Percentiles rank a stretch among this genome's conserved stretches.
phyloP scores from a whole-genome alignment of 2,113 vertebrate species.

The Burhinus bistriatus region DNA sequence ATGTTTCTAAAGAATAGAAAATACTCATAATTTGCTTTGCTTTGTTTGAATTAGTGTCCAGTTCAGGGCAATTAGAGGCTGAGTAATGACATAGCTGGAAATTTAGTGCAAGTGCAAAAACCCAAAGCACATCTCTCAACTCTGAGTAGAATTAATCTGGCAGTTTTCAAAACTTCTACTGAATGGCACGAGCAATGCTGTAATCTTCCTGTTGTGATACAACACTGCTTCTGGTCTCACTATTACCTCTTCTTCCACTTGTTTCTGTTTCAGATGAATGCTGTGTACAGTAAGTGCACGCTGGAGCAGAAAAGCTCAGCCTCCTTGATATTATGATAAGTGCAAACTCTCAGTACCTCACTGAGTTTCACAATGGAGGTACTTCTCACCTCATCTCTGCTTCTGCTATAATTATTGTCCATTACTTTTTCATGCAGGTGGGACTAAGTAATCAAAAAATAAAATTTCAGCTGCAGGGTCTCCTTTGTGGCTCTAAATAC shows the following conservation, averaged over 20 bases:
- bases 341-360: not conserved
- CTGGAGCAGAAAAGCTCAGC: not conserved
- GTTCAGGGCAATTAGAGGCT: not conserved
- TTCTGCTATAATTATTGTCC: not conserved
- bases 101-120: not conserved
- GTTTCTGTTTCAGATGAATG: not conserved
- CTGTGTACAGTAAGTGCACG: not conserved
- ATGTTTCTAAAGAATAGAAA: not conserved
- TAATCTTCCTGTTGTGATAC: not conserved
- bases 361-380: not conserved
- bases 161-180: not conserved
- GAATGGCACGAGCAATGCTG: accelerated
- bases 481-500: not conserved
- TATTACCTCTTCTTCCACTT: not conserved
- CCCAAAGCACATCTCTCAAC: not conserved
- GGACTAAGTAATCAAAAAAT: not conserved
- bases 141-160: not conserved
- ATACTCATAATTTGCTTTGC: not conserved
- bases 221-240: not conserved
- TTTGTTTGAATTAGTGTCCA: not conserved
- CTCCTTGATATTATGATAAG: accelerated
- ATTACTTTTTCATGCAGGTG: not conserved
- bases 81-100: not conserved
- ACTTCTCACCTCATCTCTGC: not conserved
- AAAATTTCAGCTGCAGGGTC: not conserved